Conservation (phyloP, 2,113 vertebrate genomes). For the Murina feae region DNA sequence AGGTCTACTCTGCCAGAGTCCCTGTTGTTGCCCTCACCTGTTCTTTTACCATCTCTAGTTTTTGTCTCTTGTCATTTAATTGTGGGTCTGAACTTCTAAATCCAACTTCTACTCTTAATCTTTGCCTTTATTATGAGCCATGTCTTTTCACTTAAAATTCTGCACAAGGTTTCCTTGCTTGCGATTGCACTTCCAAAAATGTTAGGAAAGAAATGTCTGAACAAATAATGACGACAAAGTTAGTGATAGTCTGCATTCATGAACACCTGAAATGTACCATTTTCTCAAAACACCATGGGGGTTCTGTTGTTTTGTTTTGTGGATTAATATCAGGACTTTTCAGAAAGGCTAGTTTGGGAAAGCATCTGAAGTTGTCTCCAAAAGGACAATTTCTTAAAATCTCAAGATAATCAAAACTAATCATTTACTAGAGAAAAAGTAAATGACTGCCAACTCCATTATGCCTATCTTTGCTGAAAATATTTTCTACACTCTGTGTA, state of each 20-base stretch:
- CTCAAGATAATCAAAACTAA: not conserved
- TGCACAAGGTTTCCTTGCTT: not conserved
- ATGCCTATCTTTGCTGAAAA: not conserved
- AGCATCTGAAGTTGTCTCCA: not conserved
- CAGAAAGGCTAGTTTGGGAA: not conserved
- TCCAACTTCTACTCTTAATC: not conserved
- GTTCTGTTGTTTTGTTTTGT: not conserved
- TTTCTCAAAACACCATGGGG: not conserved
- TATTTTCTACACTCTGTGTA: rapidly evolving
- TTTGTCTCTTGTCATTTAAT: not conserved
- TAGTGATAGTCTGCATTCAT: not conserved
- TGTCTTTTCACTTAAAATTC: not conserved
- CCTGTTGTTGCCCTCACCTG: not conserved
- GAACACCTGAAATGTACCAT: not conserved
- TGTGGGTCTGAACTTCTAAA: not conserved
- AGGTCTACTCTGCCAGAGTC: rapidly evolving
- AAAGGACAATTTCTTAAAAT: not conserved
- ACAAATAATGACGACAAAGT: not conserved
- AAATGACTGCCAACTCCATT: not conserved
- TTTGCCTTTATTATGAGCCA: not conserved
- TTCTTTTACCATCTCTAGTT: not conserved
- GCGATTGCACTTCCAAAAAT: not conserved
- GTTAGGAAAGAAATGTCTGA: not conserved
- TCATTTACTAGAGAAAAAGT: not conserved
- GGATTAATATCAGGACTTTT: not conserved